Base-by-base conservation (phyloP, 2,888 invertebrate genomes). In the Heteropelma amictum region DNA sequence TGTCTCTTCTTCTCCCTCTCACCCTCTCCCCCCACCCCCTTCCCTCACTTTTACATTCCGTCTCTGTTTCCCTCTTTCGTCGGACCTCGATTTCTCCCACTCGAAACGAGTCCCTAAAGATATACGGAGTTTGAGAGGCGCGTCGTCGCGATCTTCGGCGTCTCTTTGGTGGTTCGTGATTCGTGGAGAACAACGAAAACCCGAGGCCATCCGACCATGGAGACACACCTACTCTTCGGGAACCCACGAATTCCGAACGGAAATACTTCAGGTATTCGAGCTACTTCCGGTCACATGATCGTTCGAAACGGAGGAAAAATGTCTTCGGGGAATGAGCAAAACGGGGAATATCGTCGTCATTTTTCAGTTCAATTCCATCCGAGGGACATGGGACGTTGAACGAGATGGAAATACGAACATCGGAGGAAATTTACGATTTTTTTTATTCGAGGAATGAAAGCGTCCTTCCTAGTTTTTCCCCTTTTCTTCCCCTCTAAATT, bases 251-350 rank as follows among this genome's bases (percentile, higher is more conserved):
- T 72, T 64, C 33, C 56, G 30, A 38, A 72, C 71, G 69, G 69
- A 74, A 67, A 71, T 65, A 70, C 51, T 54, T 10, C 5, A 8
- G 17, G 38, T 54, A 49, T 33, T 38, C 65, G n/a, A 1, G 21
- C 10, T 33, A 65, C 74, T 70, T 75, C 74, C 74, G 74, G 70
- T 75, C 49, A 6, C 70, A 40, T 33, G 53, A 28, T 10, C 58
- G 28, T 8, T 4, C 40, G 30, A 53, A 70, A 47, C 53, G 23
- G 45, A 45, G 42, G 8, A 19, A 54, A 49, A 49, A 64, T 40
- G 38, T 35, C 19, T 64, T 64, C 51, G 17, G n/a, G 10, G 64
- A 73, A 64, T 7, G 14, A 30, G 30, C 23, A 17, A 53, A 35
- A 42, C 49, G 23, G n/a, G 19, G n/a, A n/a, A n/a, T 14, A 21